Conservation (phyloP, 2,888 invertebrate genomes). For the Halocaridina rubra region DNA sequence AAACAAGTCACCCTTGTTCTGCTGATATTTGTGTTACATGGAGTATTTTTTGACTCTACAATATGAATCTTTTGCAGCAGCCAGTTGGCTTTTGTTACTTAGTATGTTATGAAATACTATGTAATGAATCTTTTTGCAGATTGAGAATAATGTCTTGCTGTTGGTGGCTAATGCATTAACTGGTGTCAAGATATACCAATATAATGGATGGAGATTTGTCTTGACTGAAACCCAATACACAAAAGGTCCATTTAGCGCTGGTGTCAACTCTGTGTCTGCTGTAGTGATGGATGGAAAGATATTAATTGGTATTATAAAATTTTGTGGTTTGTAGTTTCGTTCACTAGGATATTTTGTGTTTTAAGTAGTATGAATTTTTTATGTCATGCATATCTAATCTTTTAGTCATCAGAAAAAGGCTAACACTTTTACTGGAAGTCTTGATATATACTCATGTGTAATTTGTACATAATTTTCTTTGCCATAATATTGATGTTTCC, state of each 20-base stretch:
- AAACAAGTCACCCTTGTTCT: no score
- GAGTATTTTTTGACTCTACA: no score
- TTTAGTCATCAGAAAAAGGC: neutral
- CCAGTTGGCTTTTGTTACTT: no score
- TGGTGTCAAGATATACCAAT: conserved; percentile 39
- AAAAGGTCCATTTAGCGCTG: neutral
- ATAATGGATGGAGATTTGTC: conserved; percentile 33
- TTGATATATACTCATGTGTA: neutral
- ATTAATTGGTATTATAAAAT: conserved; percentile 22
- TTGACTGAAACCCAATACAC: neutral
- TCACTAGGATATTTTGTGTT: neutral
- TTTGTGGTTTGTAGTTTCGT: neutral
- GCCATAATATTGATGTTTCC: neutral
- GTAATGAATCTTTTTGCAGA: neutral
- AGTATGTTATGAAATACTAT: no score
- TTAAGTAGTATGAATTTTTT: neutral
- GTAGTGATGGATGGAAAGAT: neutral
- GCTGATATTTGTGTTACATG: no score
- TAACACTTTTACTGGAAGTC: neutral
- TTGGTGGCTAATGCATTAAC: conserved; percentile 10
- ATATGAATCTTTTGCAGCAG: no score
- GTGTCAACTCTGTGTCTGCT: conserved; percentile 10
- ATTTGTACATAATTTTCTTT: neutral
- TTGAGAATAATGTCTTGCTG: conserved; percentile 10
- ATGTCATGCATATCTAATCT: neutral